These are phyloP conservation scores for Acanthornis magna DNA, from an alignment of 2,797 vertebrate genomes.

Conservation along the genomic window DNA sequence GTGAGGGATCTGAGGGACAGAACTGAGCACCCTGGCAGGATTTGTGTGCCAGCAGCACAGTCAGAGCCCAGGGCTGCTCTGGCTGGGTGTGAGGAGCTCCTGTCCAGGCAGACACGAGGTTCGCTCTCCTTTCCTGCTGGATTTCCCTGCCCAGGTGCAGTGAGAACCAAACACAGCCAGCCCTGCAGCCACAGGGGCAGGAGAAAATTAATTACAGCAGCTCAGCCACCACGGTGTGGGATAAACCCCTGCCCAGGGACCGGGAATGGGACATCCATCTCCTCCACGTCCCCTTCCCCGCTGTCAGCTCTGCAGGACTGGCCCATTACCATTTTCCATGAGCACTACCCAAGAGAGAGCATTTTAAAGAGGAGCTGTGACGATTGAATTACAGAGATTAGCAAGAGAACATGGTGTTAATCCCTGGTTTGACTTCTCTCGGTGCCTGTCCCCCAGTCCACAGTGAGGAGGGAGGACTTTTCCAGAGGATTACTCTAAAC, in stretches of 20 bases:
- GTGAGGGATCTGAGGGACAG: too few species aligned
- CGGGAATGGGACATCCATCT: not conserved
- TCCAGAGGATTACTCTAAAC: rapidly evolving
- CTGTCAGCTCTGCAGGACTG: not conserved
- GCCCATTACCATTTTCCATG: rapidly evolving
- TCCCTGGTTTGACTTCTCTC: rapidly evolving
- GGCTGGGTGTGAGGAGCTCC: not conserved
- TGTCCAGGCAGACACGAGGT: too few species aligned
- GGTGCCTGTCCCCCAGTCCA: rapidly evolving
- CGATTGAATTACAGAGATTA: not conserved
- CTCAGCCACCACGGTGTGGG: rapidly evolving
- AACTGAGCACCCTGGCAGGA: too few species aligned
- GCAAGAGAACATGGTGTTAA: rapidly evolving
- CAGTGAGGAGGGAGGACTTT: not conserved
- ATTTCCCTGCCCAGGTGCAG: not conserved
- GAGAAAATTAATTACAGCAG: not conserved
- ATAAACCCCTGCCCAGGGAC: not conserved
- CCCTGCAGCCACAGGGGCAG: not conserved
- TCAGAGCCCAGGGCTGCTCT: not conserved
- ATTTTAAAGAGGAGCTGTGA: not conserved
- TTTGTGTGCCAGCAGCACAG: not conserved
- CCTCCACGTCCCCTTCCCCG: rapidly evolving
- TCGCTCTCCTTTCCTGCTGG: not conserved
- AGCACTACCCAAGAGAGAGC: not conserved
- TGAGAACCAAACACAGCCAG: not conserved